Base-by-base conservation (phyloP, 2,797 vertebrate genomes). In the Pteropus rufus region DNA sequence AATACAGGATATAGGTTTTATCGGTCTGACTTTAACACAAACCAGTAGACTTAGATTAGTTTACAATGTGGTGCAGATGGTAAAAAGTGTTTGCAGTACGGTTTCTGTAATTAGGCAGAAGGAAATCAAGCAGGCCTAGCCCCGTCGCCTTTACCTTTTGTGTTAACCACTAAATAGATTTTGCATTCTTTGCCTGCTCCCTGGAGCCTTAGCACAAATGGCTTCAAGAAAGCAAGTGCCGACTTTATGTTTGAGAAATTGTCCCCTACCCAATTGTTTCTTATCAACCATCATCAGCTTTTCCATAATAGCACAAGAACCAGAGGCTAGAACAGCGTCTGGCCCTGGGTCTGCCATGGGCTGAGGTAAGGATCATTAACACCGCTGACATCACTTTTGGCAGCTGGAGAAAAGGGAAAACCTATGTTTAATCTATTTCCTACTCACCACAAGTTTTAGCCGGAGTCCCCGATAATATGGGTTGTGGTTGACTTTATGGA, bases 371-470 rank as follows among this genome's bases (percentile, higher is more conserved):
- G 96, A 93, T 97, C 97, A 86, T 98, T 98, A 98, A 98, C 97
- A 92, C 93, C 93, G 90, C 97, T 99, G 98, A 99, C 99, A 98
- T 99, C 98, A 99, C 94, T 97, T 73, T 52, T 99, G 98, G 98
- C 98, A 98, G 94, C 72, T 31, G 67, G 60, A 96, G 98, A 98
- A 98, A 98, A 98, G 97, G 98, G 98, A 98, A 99, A 99, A 99
- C 98, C 98, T 98, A 98, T 98, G 97, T 98, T 98, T 98, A 99
- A 99, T 98, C 98, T 98, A 98, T 98, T 98, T 98, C 97, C 98
- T 98, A 97, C 97, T 98, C 97, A 98, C 98, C 98, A 97, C 98
- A 97, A 98, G 97, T 94, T 98, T 98, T 97, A 98, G 97, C 96
- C 83, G 97, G 98, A 98, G 97, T 98, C 97, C 98, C 98, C 95